Percentiles rank a stretch among this genome's conserved stretches.
phyloP scores from a whole-genome alignment of 2,888 invertebrate genomes.

The Oscheius sp. region DNA sequence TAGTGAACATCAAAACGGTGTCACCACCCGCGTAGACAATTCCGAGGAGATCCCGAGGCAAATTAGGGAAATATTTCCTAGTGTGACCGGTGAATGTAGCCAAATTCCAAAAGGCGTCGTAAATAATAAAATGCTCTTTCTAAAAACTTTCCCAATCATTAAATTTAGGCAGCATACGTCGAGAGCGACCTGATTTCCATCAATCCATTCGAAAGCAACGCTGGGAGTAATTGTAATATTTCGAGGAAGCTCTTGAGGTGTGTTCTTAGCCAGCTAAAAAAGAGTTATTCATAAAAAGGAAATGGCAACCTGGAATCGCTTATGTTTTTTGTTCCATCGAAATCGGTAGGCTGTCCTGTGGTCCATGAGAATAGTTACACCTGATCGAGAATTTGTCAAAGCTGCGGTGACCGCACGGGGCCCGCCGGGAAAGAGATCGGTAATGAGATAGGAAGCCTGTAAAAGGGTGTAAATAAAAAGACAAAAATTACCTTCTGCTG shows the following conservation, averaged over 20 bases:
- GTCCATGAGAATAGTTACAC: conserved; percentile 64
- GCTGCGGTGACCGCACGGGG: conserved; percentile 67
- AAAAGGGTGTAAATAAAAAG: neutral
- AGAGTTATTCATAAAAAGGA: neutral
- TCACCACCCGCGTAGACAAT: conserved; percentile 61
- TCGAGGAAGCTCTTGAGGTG: conserved; percentile 59
- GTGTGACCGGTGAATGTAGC: conserved; percentile 62
- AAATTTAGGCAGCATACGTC: conserved; percentile 43
- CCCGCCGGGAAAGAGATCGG: conserved; percentile 64
- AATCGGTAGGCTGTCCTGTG: conserved; percentile 63
- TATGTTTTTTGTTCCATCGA: conserved; percentile 65
- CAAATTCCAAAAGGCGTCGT: conserved; percentile 70
- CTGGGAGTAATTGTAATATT: conserved; percentile 64
- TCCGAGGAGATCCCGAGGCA: conserved; percentile 67
- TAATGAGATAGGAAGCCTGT: conserved; percentile 56
- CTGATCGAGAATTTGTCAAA: conserved; percentile 64
- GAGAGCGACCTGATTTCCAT: conserved; percentile 66
- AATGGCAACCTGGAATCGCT: conserved; percentile 60
- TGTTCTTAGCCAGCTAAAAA: conserved; percentile 61
- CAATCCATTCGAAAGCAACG: conserved; percentile 69
- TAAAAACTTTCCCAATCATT: conserved; percentile 31
- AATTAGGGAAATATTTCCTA: conserved; percentile 57
- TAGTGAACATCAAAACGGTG: conserved; percentile 64
- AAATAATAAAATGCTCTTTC: conserved; percentile 66
- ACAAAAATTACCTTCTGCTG: conserved; percentile 59